Conservation (phyloP, 2,888 invertebrate species). For the Melinaea marsaeus region DNA sequence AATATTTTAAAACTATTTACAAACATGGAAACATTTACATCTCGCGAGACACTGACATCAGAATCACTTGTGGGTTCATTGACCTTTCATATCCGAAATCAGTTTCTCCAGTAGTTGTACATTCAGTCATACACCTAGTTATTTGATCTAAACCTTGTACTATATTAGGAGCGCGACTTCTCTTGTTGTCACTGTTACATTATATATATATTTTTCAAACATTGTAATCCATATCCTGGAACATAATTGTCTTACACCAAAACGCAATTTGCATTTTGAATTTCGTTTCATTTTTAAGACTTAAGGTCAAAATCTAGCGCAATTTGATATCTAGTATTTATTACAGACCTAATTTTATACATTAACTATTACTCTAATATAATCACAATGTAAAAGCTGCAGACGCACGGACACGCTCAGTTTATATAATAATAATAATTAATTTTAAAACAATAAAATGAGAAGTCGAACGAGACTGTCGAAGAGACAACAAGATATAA, state of each 20-base stretch:
- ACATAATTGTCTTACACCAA: background rate
- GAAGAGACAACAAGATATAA: background rate
- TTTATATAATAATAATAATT: background rate
- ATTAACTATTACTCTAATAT: too few species aligned
- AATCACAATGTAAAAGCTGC: too few species aligned
- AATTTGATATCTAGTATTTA: too few species aligned
- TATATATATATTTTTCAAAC: background rate
- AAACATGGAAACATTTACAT: constrained; percentile 46
- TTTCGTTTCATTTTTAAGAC: background rate
- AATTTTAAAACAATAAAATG: constrained; percentile 8
- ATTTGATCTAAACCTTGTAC: constrained; percentile 7
- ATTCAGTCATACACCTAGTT: constrained; percentile 3
- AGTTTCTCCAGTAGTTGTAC: constrained; percentile 18
- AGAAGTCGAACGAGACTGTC: background rate
- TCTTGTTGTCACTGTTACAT: background rate
- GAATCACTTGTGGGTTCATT: constrained; percentile 4
- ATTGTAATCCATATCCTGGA: background rate
- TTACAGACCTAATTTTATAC: too few species aligned
- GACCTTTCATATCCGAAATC: background rate
- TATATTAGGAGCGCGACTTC: background rate
- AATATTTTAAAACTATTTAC: constrained; percentile 64
- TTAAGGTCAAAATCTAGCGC: background rate
- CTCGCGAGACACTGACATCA: constrained; percentile 26
- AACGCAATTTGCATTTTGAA: background rate
- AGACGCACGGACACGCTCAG: too few species aligned